A percentile compares a stretch with the other conserved stretches of the same genome.
phyloP scores from a whole-genome alignment of 2,797 vertebrate species.

The Pelodytes ibericus region DNA sequence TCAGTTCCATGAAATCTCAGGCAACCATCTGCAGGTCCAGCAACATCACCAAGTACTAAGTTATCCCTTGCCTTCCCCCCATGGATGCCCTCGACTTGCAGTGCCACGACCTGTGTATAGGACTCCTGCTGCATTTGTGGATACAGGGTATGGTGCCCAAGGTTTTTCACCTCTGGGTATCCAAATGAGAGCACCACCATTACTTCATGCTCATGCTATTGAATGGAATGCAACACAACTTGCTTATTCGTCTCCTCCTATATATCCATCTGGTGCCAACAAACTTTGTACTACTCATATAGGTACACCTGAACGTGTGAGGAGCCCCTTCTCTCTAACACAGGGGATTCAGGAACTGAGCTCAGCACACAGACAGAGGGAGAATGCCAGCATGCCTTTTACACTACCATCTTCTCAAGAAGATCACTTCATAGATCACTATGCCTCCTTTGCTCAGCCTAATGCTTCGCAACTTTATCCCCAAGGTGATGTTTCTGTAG shows the following conservation, averaged over 20 bases:
- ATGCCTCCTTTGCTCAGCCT: neutral
- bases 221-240: constrained; percentile 60
- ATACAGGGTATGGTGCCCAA: constrained; percentile 71
- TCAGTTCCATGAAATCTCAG: constrained; percentile 1
- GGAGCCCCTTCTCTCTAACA: neutral
- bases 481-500: constrained; percentile 6
- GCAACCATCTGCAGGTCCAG: constrained; percentile 59
- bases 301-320: constrained; percentile 8
- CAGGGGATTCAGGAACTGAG: neutral
- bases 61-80: constrained; percentile 52
- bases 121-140: constrained; percentile 75
- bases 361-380: constrained; percentile 8
- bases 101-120: constrained; percentile 86
- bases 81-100: constrained; percentile 69
- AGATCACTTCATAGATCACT: constrained; percentile 15
- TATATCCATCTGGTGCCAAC: neutral
- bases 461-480: constrained; percentile 14
- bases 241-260: neutral
- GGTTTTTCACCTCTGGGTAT: constrained; percentile 65
- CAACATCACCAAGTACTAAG: constrained; percentile 45
- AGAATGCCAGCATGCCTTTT: constrained; percentile 1
- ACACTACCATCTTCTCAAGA: constrained; percentile 9
- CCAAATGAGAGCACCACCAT: constrained; percentile 9
- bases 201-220: constrained; percentile 34
- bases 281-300: constrained; percentile 34